Evolutionary conservation across 1,140 invertebrate genomes (phyloP).

Genomic region (Sitobion miscanthi): DNA sequence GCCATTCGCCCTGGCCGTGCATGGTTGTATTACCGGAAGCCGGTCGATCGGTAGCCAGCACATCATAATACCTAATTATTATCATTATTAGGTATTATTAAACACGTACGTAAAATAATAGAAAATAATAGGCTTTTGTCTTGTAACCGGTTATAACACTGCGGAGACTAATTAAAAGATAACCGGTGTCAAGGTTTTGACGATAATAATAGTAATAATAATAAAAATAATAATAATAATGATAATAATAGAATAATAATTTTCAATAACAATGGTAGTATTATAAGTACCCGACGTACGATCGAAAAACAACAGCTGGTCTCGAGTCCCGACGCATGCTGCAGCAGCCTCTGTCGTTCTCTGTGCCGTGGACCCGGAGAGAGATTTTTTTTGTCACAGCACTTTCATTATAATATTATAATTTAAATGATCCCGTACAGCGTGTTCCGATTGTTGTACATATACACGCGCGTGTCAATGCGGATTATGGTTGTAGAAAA

Average conservation of each 20-base stretch:
- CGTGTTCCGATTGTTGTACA: neutral
- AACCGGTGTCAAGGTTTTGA: slow-evolving; percentile 36
- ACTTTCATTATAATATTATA: neutral
- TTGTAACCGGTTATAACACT: slow-evolving; percentile 21
- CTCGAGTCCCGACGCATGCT: neutral
- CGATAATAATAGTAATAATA: neutral
- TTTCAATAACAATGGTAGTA: slow-evolving; percentile 23
- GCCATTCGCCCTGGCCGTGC: neutral
- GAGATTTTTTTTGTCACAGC: neutral
- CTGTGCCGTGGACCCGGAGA: neutral
- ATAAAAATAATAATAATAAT: neutral
- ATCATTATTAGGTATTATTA: slow-evolving; percentile 11
- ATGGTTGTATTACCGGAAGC: neutral
- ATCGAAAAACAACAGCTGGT: slow-evolving; percentile 30
- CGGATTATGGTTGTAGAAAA: neutral
- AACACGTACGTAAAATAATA: neutral
- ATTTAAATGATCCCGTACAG: neutral
- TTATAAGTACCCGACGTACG: neutral
- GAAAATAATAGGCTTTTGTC: slow-evolving; percentile 42
- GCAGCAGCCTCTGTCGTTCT: neutral
- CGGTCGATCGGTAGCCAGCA: neutral
- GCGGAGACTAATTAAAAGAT: slow-evolving; percentile 30
- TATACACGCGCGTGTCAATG: neutral
- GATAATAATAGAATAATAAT: slow-evolving; percentile 31
- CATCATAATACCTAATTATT: neutral